phyloP scores from a whole-genome alignment of 1,140 invertebrate genomes.

The Calephelis nemesis region DNA sequence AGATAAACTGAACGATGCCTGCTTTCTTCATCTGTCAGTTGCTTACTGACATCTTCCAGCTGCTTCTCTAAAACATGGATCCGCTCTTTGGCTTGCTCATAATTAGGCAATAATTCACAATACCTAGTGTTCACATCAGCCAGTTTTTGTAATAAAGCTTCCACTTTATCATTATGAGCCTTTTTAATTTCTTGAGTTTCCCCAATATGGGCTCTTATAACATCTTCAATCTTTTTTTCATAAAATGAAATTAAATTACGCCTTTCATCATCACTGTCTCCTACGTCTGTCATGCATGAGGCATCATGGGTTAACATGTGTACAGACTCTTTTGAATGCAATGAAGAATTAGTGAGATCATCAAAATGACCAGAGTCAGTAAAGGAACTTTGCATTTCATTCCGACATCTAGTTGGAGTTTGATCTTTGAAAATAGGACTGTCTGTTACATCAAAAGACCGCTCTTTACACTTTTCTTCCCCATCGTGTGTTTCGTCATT shows the following conservation, averaged over 20 bases:
- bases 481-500: slow-evolving; percentile 76
- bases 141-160: slow-evolving; percentile 87
- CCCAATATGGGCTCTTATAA: slow-evolving; percentile 84
- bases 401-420: slow-evolving; percentile 61
- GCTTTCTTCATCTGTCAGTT: slow-evolving; percentile 85
- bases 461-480: slow-evolving; percentile 67
- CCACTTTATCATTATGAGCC: slow-evolving; percentile 88
- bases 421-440: slow-evolving; percentile 65
- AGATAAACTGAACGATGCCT: slow-evolving; percentile 88
- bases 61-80: slow-evolving; percentile 84
- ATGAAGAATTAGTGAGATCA: slow-evolving; percentile 85
- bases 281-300: slow-evolving; percentile 74
- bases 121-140: slow-evolving; percentile 88
- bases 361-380: slow-evolving; percentile 93
- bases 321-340: slow-evolving; percentile 87
- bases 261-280: slow-evolving; percentile 81
- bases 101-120: slow-evolving; percentile 84
- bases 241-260: slow-evolving; percentile 84
- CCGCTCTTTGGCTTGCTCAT: slow-evolving; percentile 83
- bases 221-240: slow-evolving; percentile 86
- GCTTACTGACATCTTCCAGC: slow-evolving; percentile 83
- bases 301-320: slow-evolving; percentile 79
- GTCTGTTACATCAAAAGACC: slow-evolving; percentile 65
- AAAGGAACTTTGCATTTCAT: slow-evolving; percentile 85
- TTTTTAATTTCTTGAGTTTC: slow-evolving; percentile 86